Conservation (phyloP, 2,888 invertebrate genomes). For the Lasioglossum marginatum region DNA sequence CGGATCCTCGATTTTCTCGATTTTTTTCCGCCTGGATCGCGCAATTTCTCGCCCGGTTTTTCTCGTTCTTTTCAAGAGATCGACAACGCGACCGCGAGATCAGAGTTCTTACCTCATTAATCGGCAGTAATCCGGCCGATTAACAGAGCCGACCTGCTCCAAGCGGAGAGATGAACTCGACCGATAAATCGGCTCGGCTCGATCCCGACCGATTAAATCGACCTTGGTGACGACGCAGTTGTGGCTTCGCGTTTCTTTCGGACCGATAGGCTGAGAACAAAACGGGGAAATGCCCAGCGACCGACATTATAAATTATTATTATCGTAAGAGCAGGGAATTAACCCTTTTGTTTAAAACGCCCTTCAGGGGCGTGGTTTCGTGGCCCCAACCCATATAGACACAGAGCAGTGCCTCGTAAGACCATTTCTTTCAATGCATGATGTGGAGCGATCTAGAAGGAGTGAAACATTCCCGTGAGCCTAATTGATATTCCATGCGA, state of each 20-base stretch:
- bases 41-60: constrained; percentile 1
- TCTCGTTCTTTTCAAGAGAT: background rate
- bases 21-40: background rate
- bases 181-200: constrained; percentile 20
- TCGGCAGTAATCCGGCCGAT: constrained; percentile 31
- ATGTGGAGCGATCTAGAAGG: background rate
- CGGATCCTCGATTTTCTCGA: background rate
- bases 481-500: background rate
- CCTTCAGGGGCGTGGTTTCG: background rate
- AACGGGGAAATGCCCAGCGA: background rate
- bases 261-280: background rate
- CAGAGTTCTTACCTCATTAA: background rate
- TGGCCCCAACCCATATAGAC: too few relatives aligned
- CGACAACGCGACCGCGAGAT: constrained; percentile 8
- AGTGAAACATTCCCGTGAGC: background rate
- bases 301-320: background rate
- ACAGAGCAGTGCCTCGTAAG: background rate
- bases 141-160: constrained; percentile 33
- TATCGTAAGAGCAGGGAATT: background rate
- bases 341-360: background rate
- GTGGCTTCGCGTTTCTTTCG: constrained; percentile 1
- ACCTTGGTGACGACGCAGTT: constrained; percentile 29
- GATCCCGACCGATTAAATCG: constrained; percentile 33
- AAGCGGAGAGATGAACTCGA: constrained; percentile 11
- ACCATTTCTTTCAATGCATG: background rate